These are phyloP conservation scores for Notothenia rossii DNA, from an alignment of 2,113 vertebrate genomes.

Conservation along the genomic window DNA sequence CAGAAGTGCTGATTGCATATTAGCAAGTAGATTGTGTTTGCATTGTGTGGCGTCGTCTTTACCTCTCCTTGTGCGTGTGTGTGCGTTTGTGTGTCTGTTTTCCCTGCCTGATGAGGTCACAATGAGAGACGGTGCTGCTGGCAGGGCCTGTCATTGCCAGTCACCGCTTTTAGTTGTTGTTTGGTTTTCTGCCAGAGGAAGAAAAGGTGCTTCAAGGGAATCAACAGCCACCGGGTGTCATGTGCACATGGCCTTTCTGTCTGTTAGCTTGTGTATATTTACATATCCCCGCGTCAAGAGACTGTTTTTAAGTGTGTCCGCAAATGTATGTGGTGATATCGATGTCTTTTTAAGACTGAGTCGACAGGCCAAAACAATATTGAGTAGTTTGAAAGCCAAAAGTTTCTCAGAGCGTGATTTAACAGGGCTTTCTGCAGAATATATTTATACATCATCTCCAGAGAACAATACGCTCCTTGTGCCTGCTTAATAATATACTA, in stretches of 20 bases:
- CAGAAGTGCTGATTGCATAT: constrained; percentile 69
- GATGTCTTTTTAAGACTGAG: constrained; percentile 21
- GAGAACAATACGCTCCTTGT: constrained; percentile 29
- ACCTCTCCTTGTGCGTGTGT: neutral
- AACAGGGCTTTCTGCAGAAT: constrained; percentile 48
- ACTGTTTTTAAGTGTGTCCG: constrained; percentile 53
- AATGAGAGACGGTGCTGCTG: constrained; percentile 66
- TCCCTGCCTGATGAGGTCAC: constrained; percentile 72
- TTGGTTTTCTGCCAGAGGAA: constrained; percentile 69
- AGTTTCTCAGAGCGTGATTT: constrained; percentile 35
- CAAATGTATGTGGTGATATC: constrained; percentile 51
- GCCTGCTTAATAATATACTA: constrained; percentile 35
- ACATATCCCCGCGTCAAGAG: constrained; percentile 39
- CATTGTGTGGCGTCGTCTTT: constrained; percentile 47
- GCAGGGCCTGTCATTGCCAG: constrained; percentile 77
- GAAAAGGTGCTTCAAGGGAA: constrained; percentile 71
- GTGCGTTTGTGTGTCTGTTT: constrained; percentile 13
- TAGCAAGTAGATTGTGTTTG: constrained; percentile 68
- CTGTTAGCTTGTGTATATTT: constrained; percentile 50
- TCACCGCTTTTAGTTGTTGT: constrained; percentile 77
- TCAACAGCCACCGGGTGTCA: constrained; percentile 72
- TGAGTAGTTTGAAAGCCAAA: constrained; percentile 27
- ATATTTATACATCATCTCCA: constrained; percentile 61
- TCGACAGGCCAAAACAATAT: constrained; percentile 33
- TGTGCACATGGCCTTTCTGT: constrained; percentile 46